Conservation (phyloP, 1,140 invertebrate species). For the Harlomillsia oculata region DNA sequence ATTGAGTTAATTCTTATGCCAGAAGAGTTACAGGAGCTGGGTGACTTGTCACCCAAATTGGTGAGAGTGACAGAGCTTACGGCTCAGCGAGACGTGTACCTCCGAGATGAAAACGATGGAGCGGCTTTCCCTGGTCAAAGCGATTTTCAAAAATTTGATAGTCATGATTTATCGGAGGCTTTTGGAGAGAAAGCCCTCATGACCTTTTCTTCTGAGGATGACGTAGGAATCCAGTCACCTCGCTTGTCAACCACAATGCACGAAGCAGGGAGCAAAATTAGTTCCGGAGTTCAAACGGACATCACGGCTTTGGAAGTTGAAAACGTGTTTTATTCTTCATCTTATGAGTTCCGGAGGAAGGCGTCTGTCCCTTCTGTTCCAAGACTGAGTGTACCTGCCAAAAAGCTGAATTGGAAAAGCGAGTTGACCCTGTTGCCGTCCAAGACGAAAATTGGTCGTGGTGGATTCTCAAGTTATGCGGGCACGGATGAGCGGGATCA, state of each 20-base stretch:
- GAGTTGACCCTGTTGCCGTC: constrained; percentile 32
- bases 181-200: too few relatives aligned
- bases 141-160: constrained; percentile 14
- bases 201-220: background rate
- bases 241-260: background rate
- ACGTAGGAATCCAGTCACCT: constrained; percentile 9
- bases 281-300: constrained; percentile 30
- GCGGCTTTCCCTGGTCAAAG: constrained; percentile 14
- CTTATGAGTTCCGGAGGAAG: constrained; percentile 7
- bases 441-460: constrained; percentile 27
- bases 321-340: background rate
- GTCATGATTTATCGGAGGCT: background rate
- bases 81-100: constrained; percentile 12
- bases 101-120: constrained; percentile 12
- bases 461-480: constrained; percentile 5
- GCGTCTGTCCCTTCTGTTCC: background rate
- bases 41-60: constrained; percentile 26
- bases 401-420: constrained; percentile 35
- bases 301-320: constrained; percentile 29
- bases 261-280: constrained; percentile 11
- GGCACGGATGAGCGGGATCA: constrained; percentile 22
- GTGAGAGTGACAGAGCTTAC: constrained; percentile 32
- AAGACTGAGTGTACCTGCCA: constrained; percentile 6
- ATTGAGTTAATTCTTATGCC: constrained; percentile 35
- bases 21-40: constrained; percentile 28